Percentiles rank a stretch among this genome's conserved stretches.
phyloP scores from a whole-genome alignment of 1,140 invertebrate genomes.

The Procambarus clarkii region DNA sequence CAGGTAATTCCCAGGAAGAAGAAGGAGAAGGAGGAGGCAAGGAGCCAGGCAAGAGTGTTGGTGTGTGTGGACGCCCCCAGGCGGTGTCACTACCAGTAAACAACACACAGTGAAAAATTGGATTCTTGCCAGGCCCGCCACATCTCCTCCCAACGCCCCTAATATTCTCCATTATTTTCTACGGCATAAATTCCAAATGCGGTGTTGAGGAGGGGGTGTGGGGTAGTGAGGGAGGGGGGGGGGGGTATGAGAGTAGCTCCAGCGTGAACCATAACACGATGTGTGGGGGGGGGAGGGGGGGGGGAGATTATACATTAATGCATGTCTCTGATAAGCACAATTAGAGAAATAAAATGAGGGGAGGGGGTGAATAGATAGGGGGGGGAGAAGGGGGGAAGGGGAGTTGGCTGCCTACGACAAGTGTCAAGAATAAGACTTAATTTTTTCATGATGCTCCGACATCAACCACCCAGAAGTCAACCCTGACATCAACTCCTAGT shows the following conservation, averaged over 20 bases:
- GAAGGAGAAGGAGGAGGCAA: too few species aligned
- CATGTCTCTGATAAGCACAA: not conserved
- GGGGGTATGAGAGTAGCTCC: not conserved
- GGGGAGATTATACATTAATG: not conserved
- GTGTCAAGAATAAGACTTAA: too few species aligned
- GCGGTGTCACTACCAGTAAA: constrained; percentile 58
- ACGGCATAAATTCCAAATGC: constrained; percentile 36
- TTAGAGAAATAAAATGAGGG: too few species aligned
- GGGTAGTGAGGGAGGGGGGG: too few species aligned
- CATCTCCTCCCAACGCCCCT: constrained; percentile 3
- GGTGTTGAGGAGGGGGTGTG: not conserved
- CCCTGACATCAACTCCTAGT: too few species aligned
- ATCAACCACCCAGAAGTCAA: too few species aligned
- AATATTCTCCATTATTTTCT: constrained; percentile 53
- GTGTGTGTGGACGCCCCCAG: constrained; percentile 31
- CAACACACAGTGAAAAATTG: constrained; percentile 62
- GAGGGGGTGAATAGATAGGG: not conserved
- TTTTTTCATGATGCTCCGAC: too few species aligned
- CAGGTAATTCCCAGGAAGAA: too few species aligned
- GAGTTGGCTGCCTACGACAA: too few species aligned
- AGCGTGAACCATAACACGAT: not conserved
- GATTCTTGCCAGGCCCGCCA: constrained; percentile 48
- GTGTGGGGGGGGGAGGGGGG: too few species aligned
- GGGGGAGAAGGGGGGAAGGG: not conserved
- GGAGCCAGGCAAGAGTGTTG: not conserved